These are phyloP conservation scores for Andrena camellia DNA, from an alignment of 2,888 invertebrate genomes.

Conservation along the genomic window DNA sequence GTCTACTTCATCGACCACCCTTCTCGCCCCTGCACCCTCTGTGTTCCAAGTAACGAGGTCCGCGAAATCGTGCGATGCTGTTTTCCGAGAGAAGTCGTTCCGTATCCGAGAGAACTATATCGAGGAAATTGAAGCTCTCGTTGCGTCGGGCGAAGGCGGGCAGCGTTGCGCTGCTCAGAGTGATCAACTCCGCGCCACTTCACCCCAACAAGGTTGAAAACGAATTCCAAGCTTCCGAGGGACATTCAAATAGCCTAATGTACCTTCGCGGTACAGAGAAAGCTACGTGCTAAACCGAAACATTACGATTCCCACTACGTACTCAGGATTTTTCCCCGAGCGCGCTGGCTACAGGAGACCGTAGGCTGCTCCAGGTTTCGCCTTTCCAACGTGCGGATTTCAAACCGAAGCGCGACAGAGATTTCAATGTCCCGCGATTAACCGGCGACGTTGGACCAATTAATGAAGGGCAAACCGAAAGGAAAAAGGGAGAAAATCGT, in stretches of 20 bases:
- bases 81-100: not conserved
- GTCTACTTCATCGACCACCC: conserved; percentile 46
- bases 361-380: not conserved
- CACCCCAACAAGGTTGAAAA: too few species aligned
- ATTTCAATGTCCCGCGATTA: conserved; percentile 28
- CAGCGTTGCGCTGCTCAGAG: not conserved
- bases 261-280: not conserved
- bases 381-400: conserved; percentile 30
- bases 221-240: not conserved
- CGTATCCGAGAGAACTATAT: not conserved
- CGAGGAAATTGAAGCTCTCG: not conserved
- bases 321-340: conserved; percentile 11
- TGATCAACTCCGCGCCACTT: not conserved
- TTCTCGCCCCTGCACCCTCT: conserved; percentile 19
- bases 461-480: conserved; percentile 12
- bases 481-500: conserved; percentile 7
- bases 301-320: not conserved
- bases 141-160: not conserved
- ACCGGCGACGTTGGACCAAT: conserved; percentile 30
- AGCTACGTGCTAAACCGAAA: not conserved
- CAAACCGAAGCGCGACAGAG: not conserved
- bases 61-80: conserved; percentile 26
- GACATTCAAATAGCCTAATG: not conserved
- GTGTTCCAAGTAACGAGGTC: conserved; percentile 28
- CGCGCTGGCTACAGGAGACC: not conserved